Evolutionary conservation across 2,113 vertebrate species (phyloP).

Genomic region (Pleuronectes platessa): DNA sequence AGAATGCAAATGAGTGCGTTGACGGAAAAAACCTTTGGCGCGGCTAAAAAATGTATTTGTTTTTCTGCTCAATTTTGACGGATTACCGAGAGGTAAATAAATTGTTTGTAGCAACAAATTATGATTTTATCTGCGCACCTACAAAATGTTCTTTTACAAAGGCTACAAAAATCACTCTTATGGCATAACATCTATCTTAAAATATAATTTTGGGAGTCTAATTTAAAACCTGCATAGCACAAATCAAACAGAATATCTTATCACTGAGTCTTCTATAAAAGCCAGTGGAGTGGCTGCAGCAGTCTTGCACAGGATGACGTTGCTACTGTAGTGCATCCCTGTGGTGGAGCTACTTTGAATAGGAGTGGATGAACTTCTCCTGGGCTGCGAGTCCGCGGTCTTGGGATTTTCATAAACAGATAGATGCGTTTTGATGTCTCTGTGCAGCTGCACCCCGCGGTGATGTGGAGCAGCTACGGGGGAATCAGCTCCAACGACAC

Average conservation of each 20-base stretch:
- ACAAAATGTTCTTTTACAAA: constrained; percentile 12
- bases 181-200: constrained; percentile 5
- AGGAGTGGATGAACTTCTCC: constrained; percentile 43
- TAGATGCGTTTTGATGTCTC: constrained; percentile 55
- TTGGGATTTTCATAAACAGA: constrained; percentile 45
- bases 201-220: constrained; percentile 1
- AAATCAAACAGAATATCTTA: constrained; percentile 40
- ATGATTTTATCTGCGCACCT: constrained; percentile 43
- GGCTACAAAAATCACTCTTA: constrained; percentile 16
- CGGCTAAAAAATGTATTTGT: constrained; percentile 56
- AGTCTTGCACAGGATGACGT: constrained; percentile 11
- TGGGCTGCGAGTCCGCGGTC: constrained; percentile 33
- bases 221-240: constrained; percentile 29
- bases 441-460: constrained; percentile 41
- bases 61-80: constrained; percentile 50
- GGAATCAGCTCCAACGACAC: constrained; percentile 35
- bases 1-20: constrained; percentile 69
- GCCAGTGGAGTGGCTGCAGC: constrained; percentile 3
- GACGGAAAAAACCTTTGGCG: constrained; percentile 58
- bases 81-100: constrained; percentile 43
- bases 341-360: constrained; percentile 30
- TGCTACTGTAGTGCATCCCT: constrained; percentile 24
- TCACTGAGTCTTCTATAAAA: constrained; percentile 22
- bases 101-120: constrained; percentile 27
- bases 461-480: constrained; percentile 29